Percentiles rank a stretch among this genome's conserved stretches.
These are phyloP conservation scores for Aradus depressus DNA, from an alignment of 2,888 invertebrate genomes.

Conservation along the genomic window DNA sequence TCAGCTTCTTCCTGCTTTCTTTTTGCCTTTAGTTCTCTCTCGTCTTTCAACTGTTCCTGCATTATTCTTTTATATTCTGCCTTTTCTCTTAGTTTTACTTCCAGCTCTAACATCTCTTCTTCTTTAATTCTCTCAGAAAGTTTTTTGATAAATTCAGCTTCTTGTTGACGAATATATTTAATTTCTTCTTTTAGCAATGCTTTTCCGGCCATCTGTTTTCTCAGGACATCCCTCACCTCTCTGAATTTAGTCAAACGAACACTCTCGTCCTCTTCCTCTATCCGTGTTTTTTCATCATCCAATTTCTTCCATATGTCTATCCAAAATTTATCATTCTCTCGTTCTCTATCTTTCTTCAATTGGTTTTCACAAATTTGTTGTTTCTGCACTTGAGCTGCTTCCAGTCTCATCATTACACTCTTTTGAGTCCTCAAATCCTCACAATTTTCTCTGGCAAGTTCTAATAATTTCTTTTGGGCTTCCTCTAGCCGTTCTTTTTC, in stretches of 20 bases:
- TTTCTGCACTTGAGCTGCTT: conserved; percentile 12
- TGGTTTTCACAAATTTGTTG: conserved; percentile 20
- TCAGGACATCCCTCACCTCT: conserved; percentile 8
- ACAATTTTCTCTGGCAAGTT: conserved; percentile 8
- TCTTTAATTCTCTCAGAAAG: conserved; percentile 5
- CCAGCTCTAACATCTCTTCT: conserved; percentile 6
- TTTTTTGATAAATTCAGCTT: conserved; percentile 3
- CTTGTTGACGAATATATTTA: not conserved
- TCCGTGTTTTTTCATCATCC: conserved; percentile 3
- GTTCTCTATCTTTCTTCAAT: conserved; percentile 1
- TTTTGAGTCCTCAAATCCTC: conserved; percentile 10
- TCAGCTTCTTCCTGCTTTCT: not conserved
- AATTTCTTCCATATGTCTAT: conserved; percentile 5
- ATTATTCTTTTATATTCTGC: conserved; percentile 1
- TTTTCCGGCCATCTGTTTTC: conserved; percentile 10
- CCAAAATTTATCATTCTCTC: conserved; percentile 9
- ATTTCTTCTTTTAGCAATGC: conserved; percentile 7
- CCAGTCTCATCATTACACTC: not conserved
- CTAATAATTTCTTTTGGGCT: conserved; percentile 9
- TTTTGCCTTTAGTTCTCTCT: not conserved
- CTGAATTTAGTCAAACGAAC: not conserved
- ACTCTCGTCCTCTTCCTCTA: conserved; percentile 7
- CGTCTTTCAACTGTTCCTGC: conserved; percentile 2
- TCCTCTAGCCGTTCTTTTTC: conserved; percentile 1
- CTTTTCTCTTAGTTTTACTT: conserved; percentile 1